phyloP scores from a whole-genome alignment of 2,113 vertebrate genomes.

The Pachyramphus minor region DNA sequence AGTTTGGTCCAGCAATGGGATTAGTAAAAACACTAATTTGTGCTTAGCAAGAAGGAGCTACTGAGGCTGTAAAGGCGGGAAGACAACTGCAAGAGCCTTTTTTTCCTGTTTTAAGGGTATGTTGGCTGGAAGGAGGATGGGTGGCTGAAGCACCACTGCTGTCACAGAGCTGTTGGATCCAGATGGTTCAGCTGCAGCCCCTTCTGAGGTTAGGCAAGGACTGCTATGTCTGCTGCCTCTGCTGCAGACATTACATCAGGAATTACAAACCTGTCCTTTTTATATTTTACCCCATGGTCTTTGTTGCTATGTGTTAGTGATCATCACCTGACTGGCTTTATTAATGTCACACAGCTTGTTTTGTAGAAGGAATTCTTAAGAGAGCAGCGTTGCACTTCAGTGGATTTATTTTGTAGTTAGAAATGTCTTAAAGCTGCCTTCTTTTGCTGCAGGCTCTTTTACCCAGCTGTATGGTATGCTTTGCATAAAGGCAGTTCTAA shows the following conservation, averaged over 20 bases:
- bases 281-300: not conserved
- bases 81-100: not conserved
- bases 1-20: not conserved
- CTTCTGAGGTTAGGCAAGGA: not conserved
- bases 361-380: not conserved
- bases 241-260: not conserved
- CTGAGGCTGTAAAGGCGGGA: not conserved
- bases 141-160: not conserved
- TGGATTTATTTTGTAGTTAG: not conserved
- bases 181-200: accelerated
- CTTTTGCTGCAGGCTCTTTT: not conserved
- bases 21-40: not conserved
- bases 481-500: not conserved
- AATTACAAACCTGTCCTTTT: not conserved
- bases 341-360: not conserved
- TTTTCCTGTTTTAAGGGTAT: not conserved
- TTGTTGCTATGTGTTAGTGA: not conserved
- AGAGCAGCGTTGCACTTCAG: not conserved
- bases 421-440: not conserved
- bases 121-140: not conserved
- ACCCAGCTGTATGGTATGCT: not conserved
- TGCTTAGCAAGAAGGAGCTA: not conserved
- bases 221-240: not conserved
- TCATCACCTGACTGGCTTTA: not conserved
- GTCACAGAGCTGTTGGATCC: not conserved